A percentile compares a stretch with the other conserved stretches of the same genome.
These are phyloP conservation scores for Lepidochitona cinerea DNA, from an alignment of 2,888 invertebrate species.

Conservation along the genomic window DNA sequence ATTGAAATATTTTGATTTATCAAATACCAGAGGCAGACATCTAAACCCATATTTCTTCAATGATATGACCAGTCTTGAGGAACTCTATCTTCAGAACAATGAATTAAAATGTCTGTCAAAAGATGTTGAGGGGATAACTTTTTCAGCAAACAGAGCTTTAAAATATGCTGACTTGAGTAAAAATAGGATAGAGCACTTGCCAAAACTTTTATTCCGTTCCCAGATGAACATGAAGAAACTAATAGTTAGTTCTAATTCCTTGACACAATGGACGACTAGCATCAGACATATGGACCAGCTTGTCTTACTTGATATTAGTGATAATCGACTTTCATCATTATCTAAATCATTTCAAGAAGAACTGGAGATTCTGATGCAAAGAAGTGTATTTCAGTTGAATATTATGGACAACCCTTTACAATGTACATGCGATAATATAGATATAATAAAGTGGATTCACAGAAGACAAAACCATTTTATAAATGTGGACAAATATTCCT, in stretches of 20 bases:
- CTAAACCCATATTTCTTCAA: constrained; percentile 4
- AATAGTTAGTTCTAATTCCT: too few relatives aligned
- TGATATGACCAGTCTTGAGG: neutral
- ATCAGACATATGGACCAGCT: constrained; percentile 10
- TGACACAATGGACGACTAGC: neutral
- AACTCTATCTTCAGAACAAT: constrained; percentile 10
- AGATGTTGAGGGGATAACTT: neutral
- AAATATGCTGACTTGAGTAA: neutral
- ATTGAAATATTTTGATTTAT: constrained; percentile 11
- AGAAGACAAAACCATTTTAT: neutral
- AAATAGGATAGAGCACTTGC: constrained; percentile 4
- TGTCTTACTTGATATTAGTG: neutral
- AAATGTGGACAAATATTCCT: neutral
- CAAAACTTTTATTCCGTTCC: neutral
- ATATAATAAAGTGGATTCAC: constrained; percentile 8
- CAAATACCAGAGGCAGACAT: neutral
- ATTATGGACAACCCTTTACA: neutral
- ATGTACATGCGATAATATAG: constrained; percentile 8
- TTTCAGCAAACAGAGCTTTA: neutral
- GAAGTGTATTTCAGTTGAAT: neutral
- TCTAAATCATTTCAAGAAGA: neutral
- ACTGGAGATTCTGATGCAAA: neutral
- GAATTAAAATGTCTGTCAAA: neutral
- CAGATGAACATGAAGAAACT: too few relatives aligned
- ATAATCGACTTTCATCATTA: constrained; percentile 3